Conservation (phyloP, 2,888 invertebrate genomes). For the Alloscopus bannaensis region DNA sequence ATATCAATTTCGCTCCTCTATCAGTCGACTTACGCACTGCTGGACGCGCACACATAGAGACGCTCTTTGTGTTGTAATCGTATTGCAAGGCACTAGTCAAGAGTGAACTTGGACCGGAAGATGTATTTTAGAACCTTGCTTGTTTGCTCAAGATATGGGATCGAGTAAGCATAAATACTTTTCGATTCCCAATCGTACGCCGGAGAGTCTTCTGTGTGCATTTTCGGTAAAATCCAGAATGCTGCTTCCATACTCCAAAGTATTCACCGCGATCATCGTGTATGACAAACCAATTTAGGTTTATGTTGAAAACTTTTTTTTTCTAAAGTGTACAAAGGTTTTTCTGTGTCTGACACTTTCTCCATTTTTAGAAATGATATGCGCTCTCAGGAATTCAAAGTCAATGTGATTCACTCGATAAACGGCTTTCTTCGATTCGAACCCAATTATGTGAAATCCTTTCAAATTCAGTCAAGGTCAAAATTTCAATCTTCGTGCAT, state of each 20-base stretch:
- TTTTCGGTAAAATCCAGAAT: too few species aligned
- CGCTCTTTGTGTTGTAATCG: not conserved
- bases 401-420: not conserved
- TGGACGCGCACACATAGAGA: conserved; percentile 38
- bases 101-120: conserved; percentile 28
- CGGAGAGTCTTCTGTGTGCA: too few species aligned
- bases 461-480: conserved; percentile 53
- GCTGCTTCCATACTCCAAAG: not conserved
- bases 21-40: conserved; percentile 55
- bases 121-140: conserved; percentile 25
- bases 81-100: conserved; percentile 21
- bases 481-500: conserved; percentile 46
- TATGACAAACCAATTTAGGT: conserved; percentile 12
- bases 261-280: not conserved
- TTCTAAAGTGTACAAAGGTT: conserved; percentile 2
- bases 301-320: not conserved
- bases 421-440: not conserved
- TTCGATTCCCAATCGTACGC: conserved; percentile 25
- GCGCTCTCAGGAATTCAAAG: not conserved
- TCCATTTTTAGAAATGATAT: conserved; percentile 18
- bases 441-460: too few species aligned
- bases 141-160: not conserved
- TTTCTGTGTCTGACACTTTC: conserved; percentile 12
- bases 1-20: conserved; percentile 59
- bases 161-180: conserved; percentile 12